A percentile compares a stretch with the other conserved stretches of the same genome.
Evolutionary conservation across 2,888 invertebrate genomes (phyloP).

Genomic region (Cantharis lateralis): DNA sequence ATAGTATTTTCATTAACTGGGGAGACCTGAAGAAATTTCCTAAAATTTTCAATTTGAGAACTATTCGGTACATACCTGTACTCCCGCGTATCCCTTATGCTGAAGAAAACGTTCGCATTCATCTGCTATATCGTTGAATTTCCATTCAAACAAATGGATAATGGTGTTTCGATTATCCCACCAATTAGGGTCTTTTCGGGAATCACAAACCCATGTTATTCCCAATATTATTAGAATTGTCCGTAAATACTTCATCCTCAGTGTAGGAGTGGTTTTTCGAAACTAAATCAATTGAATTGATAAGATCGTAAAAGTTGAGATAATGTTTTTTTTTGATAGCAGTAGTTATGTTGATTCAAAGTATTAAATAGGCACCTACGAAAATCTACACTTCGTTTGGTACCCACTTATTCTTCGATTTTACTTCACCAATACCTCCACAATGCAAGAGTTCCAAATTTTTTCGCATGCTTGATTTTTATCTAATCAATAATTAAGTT

Average conservation of each 20-base stretch:
- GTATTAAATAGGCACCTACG: too few species aligned
- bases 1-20: constrained; percentile 76
- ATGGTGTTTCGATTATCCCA: constrained; percentile 65
- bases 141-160: constrained; percentile 83
- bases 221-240: background rate
- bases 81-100: constrained; percentile 73
- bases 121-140: constrained; percentile 75
- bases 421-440: too few species aligned
- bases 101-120: constrained; percentile 80
- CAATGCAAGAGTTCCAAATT: too few species aligned
- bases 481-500: too few species aligned
- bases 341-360: too few species aligned
- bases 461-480: too few species aligned
- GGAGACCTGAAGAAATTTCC: constrained; percentile 62
- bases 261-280: background rate
- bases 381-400: too few species aligned
- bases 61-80: constrained; percentile 61
- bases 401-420: too few species aligned
- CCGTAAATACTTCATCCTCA: background rate
- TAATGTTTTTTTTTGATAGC: background rate
- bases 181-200: constrained; percentile 64
- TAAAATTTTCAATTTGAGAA: background rate
- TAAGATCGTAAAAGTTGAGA: background rate
- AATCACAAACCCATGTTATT: background rate
- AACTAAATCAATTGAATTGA: background rate